These are phyloP conservation scores for Yponomeuta evonymella DNA, from an alignment of 2,888 invertebrate genomes.

Conservation along the genomic window DNA sequence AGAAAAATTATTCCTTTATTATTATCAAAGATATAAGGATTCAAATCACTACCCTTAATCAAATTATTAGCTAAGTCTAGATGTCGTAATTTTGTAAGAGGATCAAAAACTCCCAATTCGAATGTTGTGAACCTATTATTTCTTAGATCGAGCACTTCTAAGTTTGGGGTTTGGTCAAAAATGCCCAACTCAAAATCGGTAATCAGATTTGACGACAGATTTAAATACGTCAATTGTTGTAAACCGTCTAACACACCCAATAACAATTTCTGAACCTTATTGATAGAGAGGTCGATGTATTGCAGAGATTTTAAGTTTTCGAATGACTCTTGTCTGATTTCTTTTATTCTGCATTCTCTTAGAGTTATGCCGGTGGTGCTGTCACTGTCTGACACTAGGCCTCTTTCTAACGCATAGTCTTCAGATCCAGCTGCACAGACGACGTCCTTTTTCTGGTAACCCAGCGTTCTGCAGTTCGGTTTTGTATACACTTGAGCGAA, in stretches of 20 bases:
- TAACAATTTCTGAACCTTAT: neutral
- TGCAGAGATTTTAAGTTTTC: neutral
- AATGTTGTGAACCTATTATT: constrained; percentile 10
- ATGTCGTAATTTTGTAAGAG: neutral
- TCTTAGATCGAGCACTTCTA: constrained; percentile 16
- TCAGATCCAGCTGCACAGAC: neutral
- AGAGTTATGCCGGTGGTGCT: neutral
- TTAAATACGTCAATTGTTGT: constrained; percentile 10
- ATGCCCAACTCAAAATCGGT: constrained; percentile 2
- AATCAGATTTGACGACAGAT: constrained; percentile 13
- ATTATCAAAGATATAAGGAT: neutral
- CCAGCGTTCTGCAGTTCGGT: neutral
- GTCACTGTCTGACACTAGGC: constrained; percentile 7
- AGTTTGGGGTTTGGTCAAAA: constrained; percentile 11
- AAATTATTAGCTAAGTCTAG: constrained; percentile 2
- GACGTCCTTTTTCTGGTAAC: neutral
- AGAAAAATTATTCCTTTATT: neutral
- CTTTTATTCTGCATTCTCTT: neutral
- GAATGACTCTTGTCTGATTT: neutral
- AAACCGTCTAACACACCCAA: neutral
- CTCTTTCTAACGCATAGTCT: constrained; percentile 1
- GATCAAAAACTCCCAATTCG: neutral
- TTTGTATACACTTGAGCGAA: neutral
- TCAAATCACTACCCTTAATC: neutral
- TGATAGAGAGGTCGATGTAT: constrained; percentile 5